phyloP scores from a whole-genome alignment of 37 sponge, comb jelly and placozoan genomes.

The Axinella damicornis region DNA sequence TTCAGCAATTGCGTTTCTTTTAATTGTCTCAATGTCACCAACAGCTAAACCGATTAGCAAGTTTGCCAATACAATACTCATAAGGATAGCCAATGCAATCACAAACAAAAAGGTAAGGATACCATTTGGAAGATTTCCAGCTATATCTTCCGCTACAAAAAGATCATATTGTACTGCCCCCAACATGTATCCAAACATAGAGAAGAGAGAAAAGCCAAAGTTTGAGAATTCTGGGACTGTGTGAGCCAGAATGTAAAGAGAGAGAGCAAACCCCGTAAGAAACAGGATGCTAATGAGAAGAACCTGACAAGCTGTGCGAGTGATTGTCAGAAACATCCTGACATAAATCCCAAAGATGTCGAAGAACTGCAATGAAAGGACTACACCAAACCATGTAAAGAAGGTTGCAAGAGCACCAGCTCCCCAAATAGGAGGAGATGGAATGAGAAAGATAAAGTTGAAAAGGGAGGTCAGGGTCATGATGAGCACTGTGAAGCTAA shows the following conservation, averaged over 20 bases:
- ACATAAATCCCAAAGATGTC: constrained; percentile 88
- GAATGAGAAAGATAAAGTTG: constrained; percentile 56
- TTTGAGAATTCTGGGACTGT: constrained; percentile 35
- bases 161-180: constrained; percentile 70
- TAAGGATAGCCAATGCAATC: constrained; percentile 54
- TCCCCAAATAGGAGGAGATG: constrained; percentile 44
- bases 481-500: constrained; percentile 34
- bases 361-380: constrained; percentile 68
- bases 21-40: constrained; percentile 84
- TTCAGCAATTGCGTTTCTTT: constrained; percentile 64
- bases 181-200: constrained; percentile 56
- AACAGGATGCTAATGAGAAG: constrained; percentile 52
- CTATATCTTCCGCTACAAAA: constrained; percentile 26
- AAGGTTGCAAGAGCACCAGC: constrained; percentile 83
- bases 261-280: constrained; percentile 76
- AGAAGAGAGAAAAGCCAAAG: constrained; percentile 66
- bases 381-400: constrained; percentile 81
- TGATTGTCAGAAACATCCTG: constrained; percentile 84
- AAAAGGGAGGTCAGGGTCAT: constrained; percentile 42
- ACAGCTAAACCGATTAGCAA: constrained; percentile 94
- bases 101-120: constrained; percentile 69
- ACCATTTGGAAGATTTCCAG: constrained; percentile 35
- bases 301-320: constrained; percentile 65
- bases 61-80: constrained; percentile 82
- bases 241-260: constrained; percentile 75